Conservation (phyloP, 2,113 vertebrate genomes). For the Australoheros scitulus region DNA sequence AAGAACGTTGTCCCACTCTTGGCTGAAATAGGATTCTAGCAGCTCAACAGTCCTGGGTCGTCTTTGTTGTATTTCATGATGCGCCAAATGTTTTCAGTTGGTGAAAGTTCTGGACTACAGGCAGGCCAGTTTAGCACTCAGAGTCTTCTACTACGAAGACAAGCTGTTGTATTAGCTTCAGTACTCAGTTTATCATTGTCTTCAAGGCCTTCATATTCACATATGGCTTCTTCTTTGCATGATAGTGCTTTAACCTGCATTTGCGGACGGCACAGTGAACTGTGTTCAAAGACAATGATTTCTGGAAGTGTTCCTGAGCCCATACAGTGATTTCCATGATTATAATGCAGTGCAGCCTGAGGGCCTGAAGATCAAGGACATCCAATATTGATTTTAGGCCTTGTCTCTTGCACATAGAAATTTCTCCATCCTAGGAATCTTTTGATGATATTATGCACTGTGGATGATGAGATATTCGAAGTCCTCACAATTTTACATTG, state of each 20-base stretch:
- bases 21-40: no score
- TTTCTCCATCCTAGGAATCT: background rate
- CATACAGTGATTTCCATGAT: background rate
- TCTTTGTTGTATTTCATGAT: no score
- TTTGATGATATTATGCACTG: background rate
- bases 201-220: background rate
- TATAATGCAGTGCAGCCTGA: background rate
- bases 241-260: background rate
- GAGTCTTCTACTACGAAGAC: no score
- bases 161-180: no score
- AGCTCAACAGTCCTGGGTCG: no score
- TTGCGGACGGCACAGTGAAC: no score
- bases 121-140: no score
- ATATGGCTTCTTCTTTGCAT: background rate
- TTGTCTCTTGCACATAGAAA: background rate
- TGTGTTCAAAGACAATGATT: background rate
- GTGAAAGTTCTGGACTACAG: no score
- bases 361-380: background rate
- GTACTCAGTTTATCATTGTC: no score
- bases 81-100: no score
- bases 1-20: no score
- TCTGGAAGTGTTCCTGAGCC: background rate
- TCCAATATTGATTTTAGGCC: background rate
- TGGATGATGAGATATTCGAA: background rate
- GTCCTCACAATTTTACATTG: background rate